Evolutionary conservation across 1,140 invertebrate genomes (phyloP).

Genomic region (Drosophila lowei): DNA sequence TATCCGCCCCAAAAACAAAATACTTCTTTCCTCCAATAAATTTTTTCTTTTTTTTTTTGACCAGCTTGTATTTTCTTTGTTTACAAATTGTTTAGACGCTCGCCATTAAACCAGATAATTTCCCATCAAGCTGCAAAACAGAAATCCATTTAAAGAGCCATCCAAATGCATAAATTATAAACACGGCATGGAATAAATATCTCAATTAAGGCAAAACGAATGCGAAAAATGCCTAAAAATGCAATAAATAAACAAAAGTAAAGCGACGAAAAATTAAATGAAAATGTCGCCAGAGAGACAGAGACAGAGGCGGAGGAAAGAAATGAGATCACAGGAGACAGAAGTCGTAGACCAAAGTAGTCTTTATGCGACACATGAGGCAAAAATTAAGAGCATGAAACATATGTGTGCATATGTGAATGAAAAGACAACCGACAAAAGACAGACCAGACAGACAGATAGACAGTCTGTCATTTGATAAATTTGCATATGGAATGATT

Average conservation of each 20-base stretch:
- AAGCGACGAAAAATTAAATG: conserved; percentile 39
- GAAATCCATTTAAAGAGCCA: conserved; percentile 53
- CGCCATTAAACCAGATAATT: conserved; percentile 63
- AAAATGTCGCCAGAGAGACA: conserved; percentile 28
- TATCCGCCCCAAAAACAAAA: too few species aligned
- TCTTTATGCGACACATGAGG: conserved; percentile 60
- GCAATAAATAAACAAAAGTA: conserved; percentile 73
- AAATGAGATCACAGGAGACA: conserved; percentile 19
- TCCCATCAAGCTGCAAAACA: conserved; percentile 54
- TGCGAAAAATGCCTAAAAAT: conserved; percentile 70
- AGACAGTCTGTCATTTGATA: conserved; percentile 53
- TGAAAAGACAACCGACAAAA: conserved; percentile 20
- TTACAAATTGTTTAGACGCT: conserved; percentile 17
- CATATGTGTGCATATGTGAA: conserved; percentile 2
- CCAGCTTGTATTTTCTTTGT: conserved; percentile 20
- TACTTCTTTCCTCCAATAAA: too few species aligned
- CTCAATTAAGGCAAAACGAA: conserved; percentile 64
- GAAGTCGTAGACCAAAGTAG: conserved; percentile 41
- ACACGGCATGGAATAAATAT: conserved; percentile 64
- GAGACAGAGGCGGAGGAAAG: conserved; percentile 29
- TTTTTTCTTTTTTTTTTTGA: not conserved
- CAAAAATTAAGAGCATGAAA: conserved; percentile 61
- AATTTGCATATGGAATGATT: conserved; percentile 68
- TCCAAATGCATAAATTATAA: conserved; percentile 70
- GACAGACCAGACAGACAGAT: conserved; percentile 9